Percentiles rank a stretch among this genome's conserved stretches.
Conservation (phyloP, 92 coral and sea anemone species). For the Pocillopora meandrina region DNA sequence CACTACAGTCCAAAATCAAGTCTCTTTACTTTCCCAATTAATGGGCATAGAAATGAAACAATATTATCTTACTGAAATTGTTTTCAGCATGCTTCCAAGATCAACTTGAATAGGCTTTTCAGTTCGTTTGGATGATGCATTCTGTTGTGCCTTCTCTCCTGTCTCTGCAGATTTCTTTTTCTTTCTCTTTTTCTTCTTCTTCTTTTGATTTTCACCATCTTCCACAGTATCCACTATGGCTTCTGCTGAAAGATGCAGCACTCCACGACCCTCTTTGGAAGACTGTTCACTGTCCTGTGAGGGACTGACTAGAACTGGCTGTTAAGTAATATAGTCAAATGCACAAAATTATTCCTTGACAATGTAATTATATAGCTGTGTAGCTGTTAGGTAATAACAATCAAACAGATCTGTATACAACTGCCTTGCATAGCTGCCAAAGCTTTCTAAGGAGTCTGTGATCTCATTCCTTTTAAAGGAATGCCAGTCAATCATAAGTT, state of each 20-base stretch:
- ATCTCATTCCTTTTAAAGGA: too few species aligned
- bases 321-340: background rate
- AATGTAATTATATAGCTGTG: background rate
- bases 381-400: too few species aligned
- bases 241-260: constrained; percentile 36
- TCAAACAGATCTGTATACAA: background rate
- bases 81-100: constrained; percentile 51
- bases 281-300: constrained; percentile 18
- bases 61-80: constrained; percentile 24
- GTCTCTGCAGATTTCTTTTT: constrained; percentile 63
- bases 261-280: constrained; percentile 1
- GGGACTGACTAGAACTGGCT: constrained; percentile 18
- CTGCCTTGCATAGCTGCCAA: too few species aligned
- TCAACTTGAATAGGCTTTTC: constrained; percentile 80
- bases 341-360: background rate
- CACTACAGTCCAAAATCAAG: too few species aligned
- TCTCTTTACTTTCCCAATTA: too few species aligned
- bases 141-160: constrained; percentile 28
- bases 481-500: too few species aligned
- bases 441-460: too few species aligned
- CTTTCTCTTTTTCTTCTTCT: constrained; percentile 72
- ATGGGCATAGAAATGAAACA: background rate
- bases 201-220: constrained; percentile 32
- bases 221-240: constrained; percentile 20
- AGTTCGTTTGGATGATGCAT: constrained; percentile 66